A percentile compares a stretch with the other conserved stretches of the same genome.
Conservation (phyloP, 2,797 vertebrate genomes). For the Salmo trutta region DNA sequence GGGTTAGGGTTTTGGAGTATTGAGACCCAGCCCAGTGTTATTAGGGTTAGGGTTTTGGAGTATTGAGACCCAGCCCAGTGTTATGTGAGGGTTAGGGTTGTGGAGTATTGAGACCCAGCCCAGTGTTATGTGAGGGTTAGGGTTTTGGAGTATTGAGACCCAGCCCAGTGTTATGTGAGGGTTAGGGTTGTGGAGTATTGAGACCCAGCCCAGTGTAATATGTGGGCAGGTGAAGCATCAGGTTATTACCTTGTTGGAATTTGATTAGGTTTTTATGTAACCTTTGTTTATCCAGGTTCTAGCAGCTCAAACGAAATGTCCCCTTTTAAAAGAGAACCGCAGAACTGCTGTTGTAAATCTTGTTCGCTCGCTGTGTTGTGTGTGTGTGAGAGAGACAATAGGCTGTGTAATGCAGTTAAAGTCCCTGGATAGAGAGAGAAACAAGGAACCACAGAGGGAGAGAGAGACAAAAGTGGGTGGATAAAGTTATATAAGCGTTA, state of each 20-base stretch:
- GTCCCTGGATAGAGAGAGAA: too few species aligned
- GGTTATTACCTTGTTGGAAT: conserved; percentile 5
- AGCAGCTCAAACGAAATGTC: conserved; percentile 36
- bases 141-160: background rate
- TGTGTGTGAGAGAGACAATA: too few species aligned
- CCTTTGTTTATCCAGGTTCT: conserved; percentile 27
- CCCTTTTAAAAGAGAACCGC: conserved; percentile 7
- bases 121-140: too few species aligned
- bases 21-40: background rate
- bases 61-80: too few species aligned
- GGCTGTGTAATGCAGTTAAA: too few species aligned
- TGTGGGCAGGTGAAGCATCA: background rate
- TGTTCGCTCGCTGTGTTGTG: background rate
- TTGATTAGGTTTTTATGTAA: conserved; percentile 29
- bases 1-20: background rate
- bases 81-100: too few species aligned
- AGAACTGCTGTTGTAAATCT: conserved; percentile 24
- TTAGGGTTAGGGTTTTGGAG: too few species aligned
- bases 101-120: too few species aligned
- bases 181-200: background rate
- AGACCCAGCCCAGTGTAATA: background rate
- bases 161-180: background rate
- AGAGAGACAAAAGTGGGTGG: background rate
- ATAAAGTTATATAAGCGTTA: conserved; percentile 14
- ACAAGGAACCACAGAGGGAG: too few species aligned